Base-by-base conservation (phyloP, 2,797 vertebrate genomes). In the Neosalanx taihuensis region DNA sequence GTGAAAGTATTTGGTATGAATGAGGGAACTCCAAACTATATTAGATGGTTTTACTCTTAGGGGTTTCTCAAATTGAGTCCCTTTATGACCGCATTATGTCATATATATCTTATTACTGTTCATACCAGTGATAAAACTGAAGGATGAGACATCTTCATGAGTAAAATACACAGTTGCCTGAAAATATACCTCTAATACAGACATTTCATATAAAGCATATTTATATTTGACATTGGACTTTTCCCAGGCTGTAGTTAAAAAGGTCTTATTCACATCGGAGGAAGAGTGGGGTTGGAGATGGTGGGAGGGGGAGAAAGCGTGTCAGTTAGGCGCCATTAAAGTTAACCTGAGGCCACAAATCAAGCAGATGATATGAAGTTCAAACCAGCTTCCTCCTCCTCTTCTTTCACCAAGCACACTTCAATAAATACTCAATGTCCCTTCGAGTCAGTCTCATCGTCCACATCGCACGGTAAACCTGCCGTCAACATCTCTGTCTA, bases 101-200 rank as follows among this genome's bases (percentile, higher is more conserved):
- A 46, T 46, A 12, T 10, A 7, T 56, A n/a, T 56, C 17, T 56
- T 56, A 56, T 56, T 4, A 79, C 67, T 72, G 78, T 82, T 82
- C 71, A 59, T 31, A 72, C 49, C 71, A 65, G 63, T 67, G 33
- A 76, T 74, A 83, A 66, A 80, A 81, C 80, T 84, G 82, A 86
- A 82, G 85, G 81, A 87, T 76, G 83, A 86, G 88, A 90, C 87
- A 90, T 89, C 86, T 89, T 84, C 85, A 56, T 72, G 84, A 83
- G 81, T 83, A 85, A 81, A 73, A 82, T 84, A 86, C 81, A 76
- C 85, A 83, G 82, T 83, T 79, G 84, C 85, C 88, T 82, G 85
- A 89, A 91, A 90, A 89, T 88, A 91, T 86, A 87, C 83, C 81
- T 88, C 84, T 87, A 86, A 86, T 87, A 87, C 80, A 85, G 81